Evolutionary conservation across 2,113 vertebrate genomes (phyloP), one percentile per base, ranked within the genome.

Genomic region (Hippolais icterina): DNA sequence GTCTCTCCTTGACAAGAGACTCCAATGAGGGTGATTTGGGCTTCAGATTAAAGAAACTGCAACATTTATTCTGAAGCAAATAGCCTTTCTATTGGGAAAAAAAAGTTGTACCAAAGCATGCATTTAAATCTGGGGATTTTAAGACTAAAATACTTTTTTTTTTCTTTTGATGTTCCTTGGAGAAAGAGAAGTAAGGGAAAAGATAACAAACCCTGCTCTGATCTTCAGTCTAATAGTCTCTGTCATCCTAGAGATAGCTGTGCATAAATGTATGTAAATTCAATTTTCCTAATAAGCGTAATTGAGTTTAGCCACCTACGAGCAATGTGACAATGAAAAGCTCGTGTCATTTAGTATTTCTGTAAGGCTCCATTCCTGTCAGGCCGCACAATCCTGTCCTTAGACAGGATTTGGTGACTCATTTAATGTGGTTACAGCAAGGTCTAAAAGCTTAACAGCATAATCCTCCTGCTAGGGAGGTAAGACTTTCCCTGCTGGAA

Each of bases 321-420:
- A 31, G n/a, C 23, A 61, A 37, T 7, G 54, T 1, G 21, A 65
- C 65, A 79, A 85, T 33, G 41, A 82, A 93, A 91, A 85, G 53
- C 37, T 79, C 57, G 44, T 63, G 64, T 52, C 54, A 70, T 66
- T 88, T 70, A 69, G 42, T 54, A 69, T 83, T 93, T 89, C 66
- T 90, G 49, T 68, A 64, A 85, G 31, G 87, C 57, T 72, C 35
- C 41, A 4, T 57, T 87, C 74, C 84, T 80, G 42, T 69, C 53
- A 60, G 61, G 59, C 63, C 94, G 78, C 54, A 91, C 70, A 93
- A 89, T 82, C 57, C 56, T 66, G 49, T 82, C 89, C 89, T 96
- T 79, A 85, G 91, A 91, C 53, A 47, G 70, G 87, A 95, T 96
- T 96, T 90, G 82, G 63, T 95, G 90, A 91, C 63, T 94, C 93